Evolutionary conservation across 2,797 vertebrate species (phyloP).

Genomic region (Bradypodion pumilum): DNA sequence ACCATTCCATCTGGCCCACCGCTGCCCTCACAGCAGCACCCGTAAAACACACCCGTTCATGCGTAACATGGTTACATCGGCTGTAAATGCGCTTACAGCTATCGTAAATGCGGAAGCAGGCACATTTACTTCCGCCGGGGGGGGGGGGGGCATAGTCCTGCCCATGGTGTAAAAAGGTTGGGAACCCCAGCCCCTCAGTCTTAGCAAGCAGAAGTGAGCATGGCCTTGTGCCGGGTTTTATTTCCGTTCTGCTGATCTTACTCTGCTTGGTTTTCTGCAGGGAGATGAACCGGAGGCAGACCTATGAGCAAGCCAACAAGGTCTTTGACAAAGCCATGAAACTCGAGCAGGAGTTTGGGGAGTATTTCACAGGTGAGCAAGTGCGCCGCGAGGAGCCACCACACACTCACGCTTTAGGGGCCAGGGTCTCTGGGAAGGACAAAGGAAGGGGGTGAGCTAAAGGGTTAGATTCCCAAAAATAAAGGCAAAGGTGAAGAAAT

Average conservation of each 20-base stretch:
- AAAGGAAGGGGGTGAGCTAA: neutral
- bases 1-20: no score
- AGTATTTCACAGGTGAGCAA: slow-evolving; percentile 95
- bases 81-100: no score
- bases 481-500: neutral
- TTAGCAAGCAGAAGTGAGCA: neutral
- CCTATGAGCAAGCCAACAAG: slow-evolving; percentile 97
- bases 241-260: neutral
- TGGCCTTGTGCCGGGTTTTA: no score
- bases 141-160: no score
- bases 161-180: no score
- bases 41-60: no score
- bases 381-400: neutral
- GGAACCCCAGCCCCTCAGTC: no score
- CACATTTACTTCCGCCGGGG: no score
- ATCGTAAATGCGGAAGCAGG: no score
- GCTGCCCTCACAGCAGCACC: no score
- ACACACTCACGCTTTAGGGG: slow-evolving; percentile 18
- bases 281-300: slow-evolving; percentile 99
- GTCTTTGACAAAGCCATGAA: slow-evolving; percentile 98
- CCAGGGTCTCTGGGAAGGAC: neutral
- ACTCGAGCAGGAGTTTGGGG: slow-evolving; percentile 98
- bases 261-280: slow-evolving; percentile 68
- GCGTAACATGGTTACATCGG: no score
- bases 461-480: no score